Conservation (phyloP, 2,888 invertebrate genomes). For the Petrophora chlorosata region DNA sequence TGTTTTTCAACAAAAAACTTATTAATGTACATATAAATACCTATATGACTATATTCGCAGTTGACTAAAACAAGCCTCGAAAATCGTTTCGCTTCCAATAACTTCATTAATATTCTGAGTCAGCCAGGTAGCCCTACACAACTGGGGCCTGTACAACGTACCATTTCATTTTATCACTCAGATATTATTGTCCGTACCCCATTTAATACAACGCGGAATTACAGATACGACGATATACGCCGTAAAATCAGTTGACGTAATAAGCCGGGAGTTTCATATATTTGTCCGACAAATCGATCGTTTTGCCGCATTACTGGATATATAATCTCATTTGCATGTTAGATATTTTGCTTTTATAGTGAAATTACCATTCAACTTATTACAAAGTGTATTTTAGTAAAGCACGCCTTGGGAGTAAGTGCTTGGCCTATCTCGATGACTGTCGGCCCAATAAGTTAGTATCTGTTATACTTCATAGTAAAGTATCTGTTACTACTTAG, state of each 20-base stretch:
- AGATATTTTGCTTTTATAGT: conserved; percentile 56
- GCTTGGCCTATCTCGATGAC: conserved; percentile 30
- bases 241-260: conserved; percentile 72
- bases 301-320: conserved; percentile 59
- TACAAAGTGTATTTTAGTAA: conserved; percentile 46
- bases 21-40: no score
- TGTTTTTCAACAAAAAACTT: no score
- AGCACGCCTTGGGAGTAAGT: conserved; percentile 35
- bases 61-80: background rate
- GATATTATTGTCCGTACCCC: conserved; percentile 58
- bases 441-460: conserved; percentile 21
- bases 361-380: conserved; percentile 56
- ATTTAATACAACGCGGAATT: conserved; percentile 72
- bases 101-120: background rate
- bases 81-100: background rate
- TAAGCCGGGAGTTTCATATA: conserved; percentile 70
- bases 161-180: conserved; percentile 75
- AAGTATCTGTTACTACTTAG: background rate
- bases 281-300: conserved; percentile 72
- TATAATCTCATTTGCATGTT: conserved; percentile 61
- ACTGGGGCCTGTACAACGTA: conserved; percentile 62
- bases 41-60: background rate
- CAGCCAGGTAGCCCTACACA: conserved; percentile 50
- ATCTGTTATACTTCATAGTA: no score
- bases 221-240: conserved; percentile 68